A percentile compares a stretch with the other conserved stretches of the same genome.
Conservation (phyloP, 2,797 vertebrate genomes). For the Chromis chromis region DNA sequence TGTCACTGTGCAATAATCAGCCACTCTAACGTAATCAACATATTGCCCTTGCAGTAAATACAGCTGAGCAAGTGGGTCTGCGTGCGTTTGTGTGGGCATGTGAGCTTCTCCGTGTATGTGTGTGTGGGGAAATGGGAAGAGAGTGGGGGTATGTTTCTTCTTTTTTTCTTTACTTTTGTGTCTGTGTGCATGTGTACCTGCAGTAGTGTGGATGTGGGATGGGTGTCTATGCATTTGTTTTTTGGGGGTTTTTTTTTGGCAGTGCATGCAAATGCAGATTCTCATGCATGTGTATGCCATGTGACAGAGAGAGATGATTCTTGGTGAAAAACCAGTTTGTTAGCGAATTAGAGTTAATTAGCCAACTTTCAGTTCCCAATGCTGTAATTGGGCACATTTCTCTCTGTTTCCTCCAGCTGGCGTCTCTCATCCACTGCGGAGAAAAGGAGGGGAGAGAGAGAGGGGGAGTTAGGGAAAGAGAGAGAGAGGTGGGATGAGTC, state of each 20-base stretch:
- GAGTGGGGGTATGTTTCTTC: conserved; percentile 12
- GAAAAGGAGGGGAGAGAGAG: conserved; percentile 56
- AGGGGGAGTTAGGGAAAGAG: conserved; percentile 22
- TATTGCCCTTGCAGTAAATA: conserved; percentile 85
- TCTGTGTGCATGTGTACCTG: conserved; percentile 46
- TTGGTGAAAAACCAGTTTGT: conserved; percentile 86
- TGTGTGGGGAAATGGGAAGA: conserved; percentile 23
- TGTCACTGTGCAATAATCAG: conserved; percentile 86
- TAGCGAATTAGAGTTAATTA: conserved; percentile 89
- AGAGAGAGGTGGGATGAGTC: conserved; percentile 32
- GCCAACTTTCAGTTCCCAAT: conserved; percentile 86
- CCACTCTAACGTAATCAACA: conserved; percentile 85
- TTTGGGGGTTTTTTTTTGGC: conserved; percentile 30
- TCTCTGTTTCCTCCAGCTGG: conserved; percentile 88
- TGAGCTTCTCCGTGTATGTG: conserved; percentile 22
- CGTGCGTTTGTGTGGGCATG: conserved; percentile 65
- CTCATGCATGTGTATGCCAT: conserved; percentile 65
- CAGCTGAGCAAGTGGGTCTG: conserved; percentile 83
- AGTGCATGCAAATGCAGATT: conserved; percentile 36
- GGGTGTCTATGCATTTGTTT: conserved; percentile 20
- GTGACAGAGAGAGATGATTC: conserved; percentile 82
- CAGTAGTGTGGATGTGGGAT: conserved; percentile 33
- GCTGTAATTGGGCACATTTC: conserved; percentile 88
- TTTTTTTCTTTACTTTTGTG: conserved; percentile 20
- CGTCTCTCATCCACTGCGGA: conserved; percentile 77